These are phyloP conservation scores for Isichthys henryi DNA, from an alignment of 2,113 vertebrate genomes.

Conservation along the genomic window DNA sequence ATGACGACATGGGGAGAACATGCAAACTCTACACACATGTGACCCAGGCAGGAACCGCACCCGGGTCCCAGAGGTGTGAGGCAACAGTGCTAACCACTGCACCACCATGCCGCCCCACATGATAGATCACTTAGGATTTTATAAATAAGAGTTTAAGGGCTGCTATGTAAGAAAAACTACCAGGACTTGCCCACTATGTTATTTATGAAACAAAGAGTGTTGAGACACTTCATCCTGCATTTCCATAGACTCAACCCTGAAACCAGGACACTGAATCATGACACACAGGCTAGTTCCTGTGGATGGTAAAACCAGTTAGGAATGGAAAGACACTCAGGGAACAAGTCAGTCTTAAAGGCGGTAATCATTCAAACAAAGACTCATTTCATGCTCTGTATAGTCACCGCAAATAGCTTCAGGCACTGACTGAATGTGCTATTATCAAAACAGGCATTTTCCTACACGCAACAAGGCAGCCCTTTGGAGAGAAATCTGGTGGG, in stretches of 20 bases:
- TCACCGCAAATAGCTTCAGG: not conserved
- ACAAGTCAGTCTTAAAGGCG: not conserved
- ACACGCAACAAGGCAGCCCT: constrained; percentile 40
- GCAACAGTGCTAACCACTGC: no score
- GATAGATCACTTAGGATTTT: not conserved
- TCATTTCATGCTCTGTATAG: not conserved
- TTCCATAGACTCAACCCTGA: not conserved
- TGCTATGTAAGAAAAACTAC: not conserved
- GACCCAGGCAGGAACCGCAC: no score
- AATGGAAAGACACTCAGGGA: not conserved
- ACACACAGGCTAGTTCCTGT: not conserved
- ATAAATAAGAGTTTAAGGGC: not conserved
- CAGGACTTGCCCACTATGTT: not conserved
- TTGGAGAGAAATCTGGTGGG: constrained; percentile 59
- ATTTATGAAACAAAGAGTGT: not conserved
- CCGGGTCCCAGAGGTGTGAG: no score
- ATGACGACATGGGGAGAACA: no score
- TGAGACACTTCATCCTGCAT: not conserved
- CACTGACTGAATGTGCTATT: not conserved
- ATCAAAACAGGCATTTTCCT: constrained; percentile 67
- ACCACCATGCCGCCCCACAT: no score
- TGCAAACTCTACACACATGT: no score
- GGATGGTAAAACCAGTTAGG: not conserved
- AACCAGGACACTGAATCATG: not conserved
- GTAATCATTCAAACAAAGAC: not conserved